Conservation (phyloP, 2,797 vertebrate species). For the Gymnodraco acuticeps region DNA sequence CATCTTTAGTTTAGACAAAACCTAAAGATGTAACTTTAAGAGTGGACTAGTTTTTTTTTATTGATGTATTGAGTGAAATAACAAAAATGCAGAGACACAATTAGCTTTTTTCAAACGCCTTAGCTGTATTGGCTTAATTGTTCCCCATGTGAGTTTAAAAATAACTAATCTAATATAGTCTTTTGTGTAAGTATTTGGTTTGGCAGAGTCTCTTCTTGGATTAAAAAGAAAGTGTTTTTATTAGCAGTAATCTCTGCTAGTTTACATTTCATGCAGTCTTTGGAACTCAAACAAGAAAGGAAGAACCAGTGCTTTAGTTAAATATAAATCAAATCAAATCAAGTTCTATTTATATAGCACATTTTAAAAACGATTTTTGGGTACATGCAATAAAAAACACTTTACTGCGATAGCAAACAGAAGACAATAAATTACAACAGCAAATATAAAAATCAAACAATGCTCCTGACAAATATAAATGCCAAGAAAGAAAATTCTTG, state of each 20-base stretch:
- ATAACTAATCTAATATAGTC: slow-evolving; percentile 32
- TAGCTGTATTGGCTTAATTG: slow-evolving; percentile 4
- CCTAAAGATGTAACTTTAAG: neutral
- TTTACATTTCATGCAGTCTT: slow-evolving; percentile 53
- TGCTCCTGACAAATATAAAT: too few species aligned
- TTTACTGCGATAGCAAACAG: too few species aligned
- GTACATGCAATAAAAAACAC: too few species aligned
- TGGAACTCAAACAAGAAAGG: slow-evolving; percentile 4
- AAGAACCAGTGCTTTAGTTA: neutral
- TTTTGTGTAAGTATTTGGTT: slow-evolving; percentile 41
- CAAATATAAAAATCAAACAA: too few species aligned
- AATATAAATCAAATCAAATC: neutral
- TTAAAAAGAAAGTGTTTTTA: slow-evolving; percentile 27
- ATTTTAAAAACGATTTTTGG: too few species aligned
- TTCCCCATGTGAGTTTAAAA: slow-evolving; percentile 13
- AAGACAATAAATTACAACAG: too few species aligned
- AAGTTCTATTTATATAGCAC: neutral
- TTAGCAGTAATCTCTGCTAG: slow-evolving; percentile 22
- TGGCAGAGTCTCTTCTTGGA: slow-evolving; percentile 35
- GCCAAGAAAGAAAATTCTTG: too few species aligned
- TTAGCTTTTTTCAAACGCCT: neutral
- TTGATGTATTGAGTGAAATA: neutral
- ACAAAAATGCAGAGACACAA: neutral
- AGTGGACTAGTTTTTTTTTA: neutral
- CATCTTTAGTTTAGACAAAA: neutral